A percentile compares a stretch with the other conserved stretches of the same genome.
Conservation (phyloP, 2,797 vertebrate genomes). For the Fistularia tabacaria region DNA sequence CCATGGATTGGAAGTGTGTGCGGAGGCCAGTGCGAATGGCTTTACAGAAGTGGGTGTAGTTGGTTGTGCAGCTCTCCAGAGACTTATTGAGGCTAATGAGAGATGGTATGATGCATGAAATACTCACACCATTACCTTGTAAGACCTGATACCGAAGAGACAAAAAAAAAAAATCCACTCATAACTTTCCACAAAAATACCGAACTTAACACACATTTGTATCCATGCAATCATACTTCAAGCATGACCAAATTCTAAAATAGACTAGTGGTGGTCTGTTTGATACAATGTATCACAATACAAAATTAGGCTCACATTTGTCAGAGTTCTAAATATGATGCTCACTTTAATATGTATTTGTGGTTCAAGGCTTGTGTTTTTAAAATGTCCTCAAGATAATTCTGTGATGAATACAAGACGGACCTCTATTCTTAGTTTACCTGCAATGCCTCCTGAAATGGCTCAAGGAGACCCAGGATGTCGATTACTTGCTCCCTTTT, state of each 20-base stretch:
- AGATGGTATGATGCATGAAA: constrained; percentile 68
- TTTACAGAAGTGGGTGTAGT: constrained; percentile 68
- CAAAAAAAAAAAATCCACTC: not conserved
- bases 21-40: constrained; percentile 68
- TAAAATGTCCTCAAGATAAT: too few relatives aligned
- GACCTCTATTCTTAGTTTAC: constrained; percentile 24
- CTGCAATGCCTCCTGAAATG: constrained; percentile 73
- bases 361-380: too few relatives aligned
- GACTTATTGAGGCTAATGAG: constrained; percentile 72
- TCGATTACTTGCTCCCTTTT: constrained; percentile 72
- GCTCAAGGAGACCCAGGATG: constrained; percentile 71
- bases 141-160: constrained; percentile 45
- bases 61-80: constrained; percentile 54
- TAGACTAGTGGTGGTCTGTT: too few relatives aligned
- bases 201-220: not conserved
- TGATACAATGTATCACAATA: too few relatives aligned
- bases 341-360: too few relatives aligned
- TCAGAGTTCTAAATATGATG: too few relatives aligned
- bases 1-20: constrained; percentile 65
- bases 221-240: too few relatives aligned
- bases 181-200: not conserved
- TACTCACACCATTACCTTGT: constrained; percentile 66
- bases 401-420: too few relatives aligned
- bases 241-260: too few relatives aligned
- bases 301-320: too few relatives aligned